A percentile compares a stretch with the other conserved stretches of the same genome.
phyloP scores from a whole-genome alignment of 2,888 invertebrate genomes.

The Drosophila bunnanda region DNA sequence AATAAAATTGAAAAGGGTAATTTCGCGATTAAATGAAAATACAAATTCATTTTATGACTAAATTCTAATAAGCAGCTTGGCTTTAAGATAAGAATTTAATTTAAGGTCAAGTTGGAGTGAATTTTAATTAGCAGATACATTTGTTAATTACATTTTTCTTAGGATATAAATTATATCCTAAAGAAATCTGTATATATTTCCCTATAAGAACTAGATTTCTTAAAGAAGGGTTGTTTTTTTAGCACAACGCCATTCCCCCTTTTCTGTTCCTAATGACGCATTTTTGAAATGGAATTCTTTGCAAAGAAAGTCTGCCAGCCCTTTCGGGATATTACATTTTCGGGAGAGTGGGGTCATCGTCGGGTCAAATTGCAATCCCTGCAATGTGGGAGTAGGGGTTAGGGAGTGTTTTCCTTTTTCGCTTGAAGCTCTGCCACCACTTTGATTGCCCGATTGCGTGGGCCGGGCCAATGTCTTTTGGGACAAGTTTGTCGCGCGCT shows the following conservation, averaged over 20 bases:
- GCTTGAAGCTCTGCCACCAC: slow-evolving; percentile 5
- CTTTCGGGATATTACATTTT: not conserved
- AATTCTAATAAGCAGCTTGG: not conserved
- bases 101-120: not conserved
- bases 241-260: not conserved
- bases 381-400: slow-evolving; percentile 13
- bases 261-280: slow-evolving; percentile 23
- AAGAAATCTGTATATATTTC: not conserved
- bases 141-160: not conserved
- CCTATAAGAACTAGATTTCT: not conserved
- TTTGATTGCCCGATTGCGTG: slow-evolving; percentile 53
- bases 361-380: slow-evolving; percentile 46
- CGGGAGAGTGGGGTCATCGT: not conserved
- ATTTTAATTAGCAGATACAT: no score
- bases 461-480: slow-evolving; percentile 48
- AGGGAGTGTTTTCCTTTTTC: slow-evolving; percentile 26
- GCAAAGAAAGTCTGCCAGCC: slow-evolving; percentile 1
- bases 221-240: slow-evolving; percentile 19
- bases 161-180: not conserved
- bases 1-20: not conserved
- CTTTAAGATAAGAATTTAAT: slow-evolving; percentile 1
- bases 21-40: slow-evolving; percentile 4
- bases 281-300: slow-evolving; percentile 19
- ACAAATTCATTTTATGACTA: not conserved
- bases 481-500: slow-evolving; percentile 42